phyloP scores from a whole-genome alignment of 2,888 invertebrate species.

The Apotomis betuletana region DNA sequence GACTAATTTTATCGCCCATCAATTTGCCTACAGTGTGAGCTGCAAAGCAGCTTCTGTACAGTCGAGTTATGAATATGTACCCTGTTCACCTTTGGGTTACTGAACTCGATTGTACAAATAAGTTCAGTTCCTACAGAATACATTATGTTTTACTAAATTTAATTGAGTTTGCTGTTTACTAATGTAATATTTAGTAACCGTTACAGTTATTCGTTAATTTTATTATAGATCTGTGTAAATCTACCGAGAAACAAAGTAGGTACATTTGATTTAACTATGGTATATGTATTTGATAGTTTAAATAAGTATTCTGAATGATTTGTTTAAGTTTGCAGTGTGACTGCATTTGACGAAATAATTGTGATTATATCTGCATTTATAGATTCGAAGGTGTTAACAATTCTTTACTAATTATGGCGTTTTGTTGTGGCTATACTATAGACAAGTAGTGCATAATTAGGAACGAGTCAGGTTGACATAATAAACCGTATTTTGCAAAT shows the following conservation, averaged over 20 bases:
- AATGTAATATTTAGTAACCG: conserved; percentile 11
- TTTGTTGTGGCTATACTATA: conserved; percentile 39
- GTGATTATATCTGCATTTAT: conserved; percentile 41
- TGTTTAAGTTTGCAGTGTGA: conserved; percentile 35
- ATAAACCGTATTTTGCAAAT: conserved; percentile 40
- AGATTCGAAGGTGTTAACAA: conserved; percentile 37
- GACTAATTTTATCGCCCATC: no score
- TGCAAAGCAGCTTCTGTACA: conserved; percentile 8
- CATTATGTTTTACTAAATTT: conserved; percentile 4
- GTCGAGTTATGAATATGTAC: neutral
- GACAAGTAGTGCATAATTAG: conserved; percentile 35
- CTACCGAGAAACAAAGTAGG: conserved; percentile 1
- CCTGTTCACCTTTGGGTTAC: no score
- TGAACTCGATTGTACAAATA: conserved; percentile 1
- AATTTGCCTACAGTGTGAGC: neutral
- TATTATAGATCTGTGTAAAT: neutral
- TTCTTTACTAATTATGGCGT: conserved; percentile 20
- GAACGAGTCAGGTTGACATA: conserved; percentile 32
- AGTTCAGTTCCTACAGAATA: conserved; percentile 27
- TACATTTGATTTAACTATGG: conserved; percentile 12
- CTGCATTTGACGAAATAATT: conserved; percentile 39
- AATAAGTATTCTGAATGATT: conserved; percentile 20
- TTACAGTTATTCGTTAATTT: conserved; percentile 13
- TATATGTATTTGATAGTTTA: conserved; percentile 22
- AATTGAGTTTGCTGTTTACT: conserved; percentile 11